Evolutionary conservation across 2,888 invertebrate species (phyloP).

Genomic region (Parasteatoda lunata): DNA sequence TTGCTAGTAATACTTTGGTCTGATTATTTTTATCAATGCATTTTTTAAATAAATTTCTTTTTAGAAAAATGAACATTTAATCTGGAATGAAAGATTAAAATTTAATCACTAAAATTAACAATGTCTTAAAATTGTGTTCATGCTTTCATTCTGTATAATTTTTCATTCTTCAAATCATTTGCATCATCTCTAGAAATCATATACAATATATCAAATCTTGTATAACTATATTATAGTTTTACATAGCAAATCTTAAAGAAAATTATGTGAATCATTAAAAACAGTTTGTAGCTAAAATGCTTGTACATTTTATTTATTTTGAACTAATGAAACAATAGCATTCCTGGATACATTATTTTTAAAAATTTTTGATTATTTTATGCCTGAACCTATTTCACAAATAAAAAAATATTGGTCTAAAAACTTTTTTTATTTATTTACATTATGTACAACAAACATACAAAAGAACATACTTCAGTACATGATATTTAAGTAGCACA

Average conservation of each 20-base stretch:
- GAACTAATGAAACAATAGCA: neutral
- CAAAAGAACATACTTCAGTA: too few relatives aligned
- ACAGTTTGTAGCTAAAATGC: slow-evolving; percentile 26
- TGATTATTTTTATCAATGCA: too few relatives aligned
- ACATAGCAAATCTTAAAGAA: slow-evolving; percentile 11
- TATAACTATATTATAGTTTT: slow-evolving; percentile 21
- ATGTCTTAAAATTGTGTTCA: neutral
- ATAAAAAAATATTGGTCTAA: neutral
- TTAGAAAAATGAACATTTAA: too few relatives aligned
- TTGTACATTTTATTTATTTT: slow-evolving; percentile 55
- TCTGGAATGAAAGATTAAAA: too few relatives aligned
- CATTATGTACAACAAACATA: neutral
- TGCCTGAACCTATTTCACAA: neutral
- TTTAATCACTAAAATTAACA: too few relatives aligned
- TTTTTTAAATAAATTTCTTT: too few relatives aligned
- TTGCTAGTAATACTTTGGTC: too few relatives aligned
- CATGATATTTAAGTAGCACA: neutral
- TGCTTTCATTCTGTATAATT: slow-evolving; percentile 43
- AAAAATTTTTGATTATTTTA: neutral
- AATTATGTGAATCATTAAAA: neutral
- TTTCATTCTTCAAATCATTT: slow-evolving; percentile 34
- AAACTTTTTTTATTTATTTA: neutral
- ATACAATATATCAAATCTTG: neutral
- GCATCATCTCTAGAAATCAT: slow-evolving; percentile 38
- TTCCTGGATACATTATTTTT: neutral